phyloP scores from a whole-genome alignment of 1,140 invertebrate species.

The Laupala kohalensis region DNA sequence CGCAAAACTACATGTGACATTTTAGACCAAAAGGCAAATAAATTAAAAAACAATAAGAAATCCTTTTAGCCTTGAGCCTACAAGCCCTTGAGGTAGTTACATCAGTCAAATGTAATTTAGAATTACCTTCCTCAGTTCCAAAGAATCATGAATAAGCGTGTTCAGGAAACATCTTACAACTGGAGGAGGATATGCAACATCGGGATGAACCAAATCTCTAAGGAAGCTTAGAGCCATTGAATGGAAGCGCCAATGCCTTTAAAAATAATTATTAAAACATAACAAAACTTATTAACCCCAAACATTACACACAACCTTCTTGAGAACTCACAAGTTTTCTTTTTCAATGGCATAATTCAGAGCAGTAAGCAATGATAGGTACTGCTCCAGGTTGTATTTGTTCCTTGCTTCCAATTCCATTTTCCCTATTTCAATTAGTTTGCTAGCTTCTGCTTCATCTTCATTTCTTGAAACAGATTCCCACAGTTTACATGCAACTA shows the following conservation, averaged over 20 bases:
- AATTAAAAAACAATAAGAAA: too few relatives aligned
- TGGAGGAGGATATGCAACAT: constrained; percentile 45
- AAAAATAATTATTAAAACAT: constrained; percentile 17
- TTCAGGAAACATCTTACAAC: constrained; percentile 53
- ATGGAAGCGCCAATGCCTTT: constrained; percentile 66
- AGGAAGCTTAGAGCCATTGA: constrained; percentile 62
- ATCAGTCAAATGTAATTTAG: too few relatives aligned
- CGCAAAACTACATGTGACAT: too few relatives aligned
- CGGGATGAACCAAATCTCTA: constrained; percentile 50
- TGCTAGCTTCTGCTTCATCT: constrained; percentile 21
- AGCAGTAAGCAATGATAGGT: constrained; percentile 44
- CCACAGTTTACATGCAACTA: constrained; percentile 34
- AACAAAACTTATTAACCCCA: background rate
- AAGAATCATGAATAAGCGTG: constrained; percentile 58
- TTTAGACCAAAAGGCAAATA: too few relatives aligned
- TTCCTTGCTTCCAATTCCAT: constrained; percentile 28
- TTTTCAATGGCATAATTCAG: constrained; percentile 47
- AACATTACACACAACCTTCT: background rate
- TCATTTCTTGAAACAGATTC: constrained; percentile 21
- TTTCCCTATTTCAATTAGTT: constrained; percentile 30
- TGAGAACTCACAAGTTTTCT: constrained; percentile 51
- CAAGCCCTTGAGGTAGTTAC: too few relatives aligned
- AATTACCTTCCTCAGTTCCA: constrained; percentile 54
- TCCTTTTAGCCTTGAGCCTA: too few relatives aligned
- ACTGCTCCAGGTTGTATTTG: constrained; percentile 36